Base-by-base conservation (phyloP, 2,888 invertebrate species). In the Psococerastis gibbosa region DNA sequence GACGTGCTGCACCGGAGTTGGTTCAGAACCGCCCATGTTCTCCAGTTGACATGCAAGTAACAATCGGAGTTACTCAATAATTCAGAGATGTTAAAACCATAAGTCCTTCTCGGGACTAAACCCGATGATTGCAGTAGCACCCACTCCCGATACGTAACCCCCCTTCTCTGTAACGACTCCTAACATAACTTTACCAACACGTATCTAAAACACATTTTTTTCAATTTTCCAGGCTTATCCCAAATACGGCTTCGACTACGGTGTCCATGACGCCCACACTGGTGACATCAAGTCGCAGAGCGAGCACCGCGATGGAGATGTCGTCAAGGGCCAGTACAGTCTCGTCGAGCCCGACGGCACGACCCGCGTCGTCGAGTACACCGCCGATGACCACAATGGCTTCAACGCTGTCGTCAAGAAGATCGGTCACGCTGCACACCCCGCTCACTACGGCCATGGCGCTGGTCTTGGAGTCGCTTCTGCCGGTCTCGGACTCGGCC, bases 271-370 rank as follows among this genome's bases (percentile, higher is more conserved):
- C 53, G 71, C 71, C 3, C 75, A 76, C 52, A 76, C 77, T 6
- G 78, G 77, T n/a, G 77, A 77, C 55, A 69, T 76, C 44, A 77
- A 77, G 57, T 73, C 74, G 22, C 77, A 77, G 53, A 68, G 71
- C 35, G 77, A 77, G 56, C 71, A 72, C 53, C 67, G 73, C 50
- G 75, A 75, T 56, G 80, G 80, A 3, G 75, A 79, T 56, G 73
- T 73, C 9, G 79, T 80, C 17, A 73, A 73, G 65, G 80, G 80
- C 57, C 69, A 68, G 15, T 74, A 74, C 55, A 71, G 71, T 48
- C 64, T 75, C 6, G 62, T 74, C 22, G 75, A 75, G 53, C 72
- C 75, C 9, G 74, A 73, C 52, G 75, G 75, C 53, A 67, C 72
- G 38, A 62, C 69, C 46, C 63, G 73, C 51, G 74, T 71, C 54